Base-by-base conservation (phyloP, 2,888 invertebrate genomes). In the Tricholauxania praeusta region DNA sequence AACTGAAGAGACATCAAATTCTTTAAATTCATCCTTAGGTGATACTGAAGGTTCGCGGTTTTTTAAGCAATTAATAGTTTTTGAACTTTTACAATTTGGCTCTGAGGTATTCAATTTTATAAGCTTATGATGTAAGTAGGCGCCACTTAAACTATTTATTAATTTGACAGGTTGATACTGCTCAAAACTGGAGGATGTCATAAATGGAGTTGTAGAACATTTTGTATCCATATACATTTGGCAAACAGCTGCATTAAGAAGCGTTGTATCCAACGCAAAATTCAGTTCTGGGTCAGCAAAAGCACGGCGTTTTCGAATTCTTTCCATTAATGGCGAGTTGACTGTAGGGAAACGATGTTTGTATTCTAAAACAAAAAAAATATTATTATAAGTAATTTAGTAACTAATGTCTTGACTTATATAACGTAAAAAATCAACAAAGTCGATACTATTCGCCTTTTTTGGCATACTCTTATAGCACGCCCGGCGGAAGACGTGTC, bases 241-340 rank as follows among this genome's bases (percentile, higher is more conserved):
- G 22, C 28, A 12, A 0, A 64, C 73, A 67, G 78, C 75, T 32
- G 79, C 77, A 28, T 79, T 78, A 49, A 84, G 72, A 12, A 84
- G 74, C 32, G 84, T 80, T 47, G 84, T 78, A 79, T 86, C 83
- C 74, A 86, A 81, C 52, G 85, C 84, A 59, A 85, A 82, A 77
- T 89, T 87, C 74, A 89, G 81, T 81, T 88, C 88, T 52, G 87
- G 87, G 80, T 89, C 89, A 67, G 89, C 89, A 79, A 89, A 89
- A 48, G 89, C 87, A 73, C 87, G 84, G 57, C 89, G 82, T 79
- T 91, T 91, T 70, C 87, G 85, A 78, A 87, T 85, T 77, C 87
- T 83, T 73, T 87, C 87, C 73, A 84, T 78, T 71, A 86, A 72
- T 59, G 87, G 87, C 51, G 87, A 85, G 64, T 82, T 83, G 74